Evolutionary conservation across 2,888 invertebrate species (phyloP), one percentile per base, ranked within the genome.

Genomic region (Prosopocoilus inquinatus): DNA sequence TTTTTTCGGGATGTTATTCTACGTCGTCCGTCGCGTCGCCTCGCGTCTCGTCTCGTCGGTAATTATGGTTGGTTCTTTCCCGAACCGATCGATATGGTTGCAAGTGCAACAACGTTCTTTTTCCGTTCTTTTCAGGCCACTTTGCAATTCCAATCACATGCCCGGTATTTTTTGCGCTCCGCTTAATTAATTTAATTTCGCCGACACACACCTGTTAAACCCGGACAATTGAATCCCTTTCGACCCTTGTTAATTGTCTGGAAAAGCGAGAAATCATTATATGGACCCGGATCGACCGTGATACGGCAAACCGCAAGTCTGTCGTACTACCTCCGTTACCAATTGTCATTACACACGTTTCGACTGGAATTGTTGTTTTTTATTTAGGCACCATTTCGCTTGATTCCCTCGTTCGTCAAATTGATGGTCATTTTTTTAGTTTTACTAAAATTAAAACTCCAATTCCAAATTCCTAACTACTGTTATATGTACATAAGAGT

Each of bases 211-310:
- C 76, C 76, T 75, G 76, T 75, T 76, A 76, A 75, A 72, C 74
- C 70, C 68, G 70, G 69, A 74, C 74, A 75, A 75, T 75, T 75
- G 75, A 74, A 76, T 74, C 74, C 73, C 73, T 73, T 74, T 73
- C 72, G 70, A 76, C 76, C 76, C 76, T 75, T 72, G 76, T 76
- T 76, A 76, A 76, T 76, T 76, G 75, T 76, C 75, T 69, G 72
- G 72, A 75, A 75, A 72, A 69, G 70, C 69, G 70, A 70, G 74
- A 72, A 75, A 75, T 75, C 75, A 75, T 76, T 76, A 75, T 74
- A 72, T 71, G 65, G 67, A 67, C 66, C 64, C 66, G 69, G 67
- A 61, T 64, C 61, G 62, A 60, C 61, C 72, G 73, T 73, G 73
- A 74, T 72, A 71, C 71, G 70, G 67, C 65, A 67, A 68, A 71